Evolutionary conservation across 2,113 vertebrate species (phyloP), one percentile per base, ranked within the genome.

Genomic region (Centropus unirufus): DNA sequence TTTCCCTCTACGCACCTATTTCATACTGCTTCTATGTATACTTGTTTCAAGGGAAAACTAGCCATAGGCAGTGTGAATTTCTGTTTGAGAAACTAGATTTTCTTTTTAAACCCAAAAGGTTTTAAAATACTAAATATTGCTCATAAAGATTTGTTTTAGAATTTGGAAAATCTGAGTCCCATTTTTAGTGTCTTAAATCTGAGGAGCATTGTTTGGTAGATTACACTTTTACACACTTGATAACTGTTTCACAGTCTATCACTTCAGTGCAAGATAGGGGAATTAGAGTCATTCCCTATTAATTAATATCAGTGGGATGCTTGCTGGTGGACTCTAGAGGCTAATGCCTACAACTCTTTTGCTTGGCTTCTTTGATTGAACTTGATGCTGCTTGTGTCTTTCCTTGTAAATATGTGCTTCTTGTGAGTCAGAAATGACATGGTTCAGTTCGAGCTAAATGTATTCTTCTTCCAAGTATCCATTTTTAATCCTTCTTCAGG

Each of bases 61-160:
- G 3, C 14, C 44, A 14, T 26, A 34, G 21, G 13, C 18, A 26
- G 12, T 57, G 12, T 29, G 81, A 12, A 9, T 40, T 70, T 54
- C 16, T 88, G 12, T 44, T 83, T 67, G 79, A 74, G 73, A 75
- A 95, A 34, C 6, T 2, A 62, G 52, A 9, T 36, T 36, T 36
- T 11, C 0, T n/a, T 51, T 19, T 52, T 63, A 9, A 81, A 87
- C 9, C 20, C 36, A 1, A 0, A 47, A 9, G 3, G 3, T 51
- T 72, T 49, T 54, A 36, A 83, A 81, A 44, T 83, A 69, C 1
- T 81, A 18, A 82, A 11, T 76, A 47, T 19, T 83, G 6, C 19
- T 59, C 3, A 20, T 67, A 11, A 23, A 75, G 75, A 72, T 19
- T 52, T 64, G n/a, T 44, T 89, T 81, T 39, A 52, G 2, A 57